Evolutionary conservation across 2,888 invertebrate genomes (phyloP).

Genomic region (Agonopterix subpropinquella): DNA sequence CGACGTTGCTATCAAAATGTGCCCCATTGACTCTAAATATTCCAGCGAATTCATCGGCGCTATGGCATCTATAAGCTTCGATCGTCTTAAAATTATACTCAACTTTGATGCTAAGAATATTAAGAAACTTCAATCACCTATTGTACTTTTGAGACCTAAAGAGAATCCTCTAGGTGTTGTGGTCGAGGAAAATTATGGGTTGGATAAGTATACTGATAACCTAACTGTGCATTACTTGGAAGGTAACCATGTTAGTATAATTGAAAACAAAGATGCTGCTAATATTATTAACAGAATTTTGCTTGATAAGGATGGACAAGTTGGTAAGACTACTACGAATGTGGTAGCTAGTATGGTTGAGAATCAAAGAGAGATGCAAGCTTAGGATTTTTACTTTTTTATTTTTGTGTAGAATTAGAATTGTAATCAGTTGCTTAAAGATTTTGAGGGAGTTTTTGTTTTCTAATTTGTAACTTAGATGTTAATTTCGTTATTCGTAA

Average conservation of each 20-base stretch:
- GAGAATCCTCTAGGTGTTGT: conserved; percentile 65
- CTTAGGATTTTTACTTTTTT: conserved; percentile 8
- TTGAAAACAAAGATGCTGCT: conserved; percentile 79
- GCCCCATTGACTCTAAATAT: conserved; percentile 54
- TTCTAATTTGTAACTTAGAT: background rate
- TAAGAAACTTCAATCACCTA: conserved; percentile 72
- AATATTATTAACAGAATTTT: conserved; percentile 76
- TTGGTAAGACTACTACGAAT: conserved; percentile 39
- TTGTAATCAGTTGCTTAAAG: background rate
- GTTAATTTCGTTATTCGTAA: background rate
- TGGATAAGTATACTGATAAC: conserved; percentile 74
- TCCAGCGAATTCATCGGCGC: conserved; percentile 38
- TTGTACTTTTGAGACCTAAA: conserved; percentile 79
- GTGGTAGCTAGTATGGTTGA: conserved; percentile 55
- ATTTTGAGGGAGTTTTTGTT: background rate
- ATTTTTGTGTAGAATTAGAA: background rate
- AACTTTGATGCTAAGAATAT: conserved; percentile 33
- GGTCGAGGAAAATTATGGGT: conserved; percentile 79
- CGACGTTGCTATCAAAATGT: conserved; percentile 50
- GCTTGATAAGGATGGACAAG: conserved; percentile 27
- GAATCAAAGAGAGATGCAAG: conserved; percentile 39
- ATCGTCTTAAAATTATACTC: conserved; percentile 72
- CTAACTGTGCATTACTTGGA: conserved; percentile 79
- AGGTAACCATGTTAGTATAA: conserved; percentile 82
- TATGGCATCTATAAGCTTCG: conserved; percentile 46